Evolutionary conservation across 2,888 invertebrate genomes (phyloP).

Genomic region (Microplitis manilae): DNA sequence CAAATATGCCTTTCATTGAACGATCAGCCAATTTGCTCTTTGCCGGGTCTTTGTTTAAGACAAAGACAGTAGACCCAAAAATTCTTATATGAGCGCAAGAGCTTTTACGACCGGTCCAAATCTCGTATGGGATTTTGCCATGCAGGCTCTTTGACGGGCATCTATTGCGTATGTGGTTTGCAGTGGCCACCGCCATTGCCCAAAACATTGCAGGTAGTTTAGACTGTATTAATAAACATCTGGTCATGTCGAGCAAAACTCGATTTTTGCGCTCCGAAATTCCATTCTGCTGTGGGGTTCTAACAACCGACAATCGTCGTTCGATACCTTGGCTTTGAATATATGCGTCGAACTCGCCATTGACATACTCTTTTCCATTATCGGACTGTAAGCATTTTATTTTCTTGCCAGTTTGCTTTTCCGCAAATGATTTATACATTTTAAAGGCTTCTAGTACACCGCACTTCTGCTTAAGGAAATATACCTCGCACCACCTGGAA

Average conservation of each 20-base stretch:
- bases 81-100: not conserved
- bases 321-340: not conserved
- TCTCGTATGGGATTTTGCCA: not conserved
- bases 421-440: slow-evolving; percentile 10
- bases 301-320: not conserved
- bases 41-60: not conserved
- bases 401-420: slow-evolving; percentile 37
- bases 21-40: not conserved
- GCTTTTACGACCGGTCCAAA: not conserved
- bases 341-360: slow-evolving; percentile 38
- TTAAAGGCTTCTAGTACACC: slow-evolving; percentile 13
- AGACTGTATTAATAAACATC: not conserved
- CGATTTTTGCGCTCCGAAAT: not conserved
- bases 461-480: slow-evolving; percentile 35
- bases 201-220: not conserved
- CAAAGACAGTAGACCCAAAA: not conserved
- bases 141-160: not conserved
- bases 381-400: slow-evolving; percentile 44
- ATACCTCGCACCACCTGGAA: slow-evolving; percentile 47
- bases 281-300: not conserved
- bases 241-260: not conserved
- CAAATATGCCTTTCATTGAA: not conserved
- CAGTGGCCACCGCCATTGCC: not conserved
- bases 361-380: slow-evolving; percentile 44
- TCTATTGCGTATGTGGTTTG: not conserved